phyloP scores from a whole-genome alignment of 2,113 vertebrate genomes.

The Gorilla gorilla region DNA sequence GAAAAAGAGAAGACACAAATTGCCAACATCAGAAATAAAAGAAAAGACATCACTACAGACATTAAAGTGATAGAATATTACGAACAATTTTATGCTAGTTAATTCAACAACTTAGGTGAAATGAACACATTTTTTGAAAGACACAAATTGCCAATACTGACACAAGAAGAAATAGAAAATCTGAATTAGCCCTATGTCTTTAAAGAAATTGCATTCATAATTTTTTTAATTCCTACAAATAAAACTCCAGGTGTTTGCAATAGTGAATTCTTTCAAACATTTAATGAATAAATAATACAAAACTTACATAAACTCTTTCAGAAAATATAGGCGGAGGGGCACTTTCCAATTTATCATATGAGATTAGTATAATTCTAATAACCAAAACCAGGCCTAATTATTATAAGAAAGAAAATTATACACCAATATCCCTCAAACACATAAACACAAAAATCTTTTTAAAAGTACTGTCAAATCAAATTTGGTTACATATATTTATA shows the following conservation, averaged over 20 bases:
- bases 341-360: background rate
- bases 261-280: background rate
- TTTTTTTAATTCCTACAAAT: background rate
- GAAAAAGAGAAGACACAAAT: background rate
- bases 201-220: slow-evolving; percentile 9
- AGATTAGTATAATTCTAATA: background rate
- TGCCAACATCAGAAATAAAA: slow-evolving; percentile 19
- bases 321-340: background rate
- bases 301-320: background rate
- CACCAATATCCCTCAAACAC: background rate
- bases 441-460: background rate
- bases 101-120: slow-evolving; percentile 29
- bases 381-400: slow-evolving; percentile 2
- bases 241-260: slow-evolving; percentile 41
- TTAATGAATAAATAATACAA: slow-evolving; percentile 14
- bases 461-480: slow-evolving; percentile 24
- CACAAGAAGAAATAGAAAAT: slow-evolving; percentile 29
- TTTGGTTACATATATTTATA: background rate
- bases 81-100: background rate
- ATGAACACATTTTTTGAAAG: slow-evolving; percentile 41
- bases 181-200: background rate
- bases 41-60: background rate
- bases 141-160: background rate
- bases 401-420: slow-evolving; percentile 10
- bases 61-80: slow-evolving; percentile 30